Conservation (phyloP, 2,888 invertebrate genomes). For the Ferrisia virgata region DNA sequence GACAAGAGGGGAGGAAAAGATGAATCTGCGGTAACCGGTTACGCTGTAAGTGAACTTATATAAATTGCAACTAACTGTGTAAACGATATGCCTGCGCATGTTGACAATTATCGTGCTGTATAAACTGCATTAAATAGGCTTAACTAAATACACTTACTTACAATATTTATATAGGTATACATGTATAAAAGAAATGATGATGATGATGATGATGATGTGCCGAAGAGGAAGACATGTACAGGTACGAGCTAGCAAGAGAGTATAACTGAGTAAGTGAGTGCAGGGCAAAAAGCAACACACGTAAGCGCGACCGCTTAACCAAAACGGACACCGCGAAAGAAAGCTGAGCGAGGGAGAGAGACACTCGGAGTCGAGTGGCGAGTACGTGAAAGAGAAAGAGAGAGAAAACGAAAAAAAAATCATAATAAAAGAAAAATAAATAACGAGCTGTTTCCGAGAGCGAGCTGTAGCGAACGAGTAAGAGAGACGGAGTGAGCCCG, state of each 20-base stretch:
- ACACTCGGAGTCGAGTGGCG: neutral
- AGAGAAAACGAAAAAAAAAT: constrained; percentile 33
- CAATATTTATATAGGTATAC: neutral
- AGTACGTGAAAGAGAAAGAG: neutral
- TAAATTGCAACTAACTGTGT: constrained; percentile 8
- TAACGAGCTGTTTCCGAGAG: constrained; percentile 29
- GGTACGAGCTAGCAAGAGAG: neutral
- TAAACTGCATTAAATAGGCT: neutral
- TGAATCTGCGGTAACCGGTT: neutral
- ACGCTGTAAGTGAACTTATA: neutral
- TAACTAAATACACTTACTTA: neutral
- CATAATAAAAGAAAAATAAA: constrained; percentile 43
- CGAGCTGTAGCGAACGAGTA: neutral
- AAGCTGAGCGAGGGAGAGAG: neutral
- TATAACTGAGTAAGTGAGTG: neutral
- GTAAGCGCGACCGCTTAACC: neutral
- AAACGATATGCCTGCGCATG: neutral
- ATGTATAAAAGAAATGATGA: neutral
- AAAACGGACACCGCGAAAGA: neutral
- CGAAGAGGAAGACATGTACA: neutral
- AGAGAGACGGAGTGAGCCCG: neutral
- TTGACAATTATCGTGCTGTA: constrained; percentile 8
- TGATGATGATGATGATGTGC: neutral
- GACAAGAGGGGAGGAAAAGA: no score
- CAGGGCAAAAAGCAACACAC: neutral